Evolutionary conservation across 2,888 invertebrate genomes (phyloP), one percentile per base, ranked within the genome.

Genomic region (Synergus umbraculus): DNA sequence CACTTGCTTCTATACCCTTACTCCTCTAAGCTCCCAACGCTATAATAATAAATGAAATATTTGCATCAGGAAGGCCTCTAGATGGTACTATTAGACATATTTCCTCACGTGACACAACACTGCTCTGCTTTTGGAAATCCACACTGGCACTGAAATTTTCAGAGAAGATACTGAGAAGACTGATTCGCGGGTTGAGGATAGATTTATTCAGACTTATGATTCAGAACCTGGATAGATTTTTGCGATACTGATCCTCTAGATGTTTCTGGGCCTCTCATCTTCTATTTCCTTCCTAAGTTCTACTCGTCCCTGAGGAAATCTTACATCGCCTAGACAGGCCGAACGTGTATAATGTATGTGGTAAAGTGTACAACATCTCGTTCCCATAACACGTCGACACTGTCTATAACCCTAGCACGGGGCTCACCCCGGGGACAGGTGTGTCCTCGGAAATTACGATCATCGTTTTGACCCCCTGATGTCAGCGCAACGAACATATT

Each of bases 361-460:
- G 73, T 49, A 41, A 37, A 73, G 54, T 66, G 58, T 49, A 65
- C 77, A 77, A 49, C 64, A 78, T 67, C 69, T 69, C 76, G 64
- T 76, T 64, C 43, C 78, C 67, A 78, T 78, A 63, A 65, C 54
- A 76, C 44, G 58, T 76, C 60, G 46, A 54, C 73, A 73, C n/a
- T 73, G 54, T 54, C 78, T 73, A 69, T 76, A 78, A 69, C 69
- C 69, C 41, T 43, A 60, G 44, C 69, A 44, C 29, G 78, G 10
- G 73, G 37, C 49, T 54, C 29, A 73, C 73, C 73, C 73, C n/a
- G 2, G 73, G 73, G 73, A 73, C 37, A 73, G 54, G 54, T 73
- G 73, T 54, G 54, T 49, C 46, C 73, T 73, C 54, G 73, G 73
- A 73, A 73, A 73, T 73, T 73, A 73, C 37, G 46, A 69, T 49